Base-by-base conservation (phyloP, 2,797 vertebrate species). In the Acrossocheilus wenchowensis region DNA sequence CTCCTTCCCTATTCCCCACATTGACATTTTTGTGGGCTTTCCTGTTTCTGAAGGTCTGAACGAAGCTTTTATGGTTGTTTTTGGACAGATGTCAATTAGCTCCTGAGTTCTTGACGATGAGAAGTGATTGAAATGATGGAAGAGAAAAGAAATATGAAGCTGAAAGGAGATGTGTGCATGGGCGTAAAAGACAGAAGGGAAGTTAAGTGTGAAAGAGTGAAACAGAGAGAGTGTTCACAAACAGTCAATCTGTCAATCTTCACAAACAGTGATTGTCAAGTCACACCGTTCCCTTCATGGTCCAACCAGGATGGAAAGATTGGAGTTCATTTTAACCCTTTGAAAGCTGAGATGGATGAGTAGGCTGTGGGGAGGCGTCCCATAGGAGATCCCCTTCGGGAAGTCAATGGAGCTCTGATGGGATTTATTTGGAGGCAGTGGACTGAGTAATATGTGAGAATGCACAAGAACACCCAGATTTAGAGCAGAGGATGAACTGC, bases 291-390 rank as follows among this genome's bases (percentile, higher is more conserved):
- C 82, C 71, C 62, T 81, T 86, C 85, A 71, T 80, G 39, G 34
- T 52, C 3, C 34, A 54, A 21, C 71, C 21, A 50, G 30, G 52
- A 66, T 72, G 69, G 41, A 60, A 57, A 83, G 60, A 88, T 5
- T 50, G 62, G 87, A 87, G 15, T 73, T 83, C 12, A 6, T 48
- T 54, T 87, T 86, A 90, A 89, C 88, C 80, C 80, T 88, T 88
- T 81, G 72, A 84, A 89, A 75, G 62, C 71, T 5, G 62, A 88
- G 82, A 84, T 86, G 84, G 88, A 90, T 85, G 84, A 85, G 66
- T 86, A 72, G 83, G 78, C 71, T 73, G 52, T 77, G 14, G 64
- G 26, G 17, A 81, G 48, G 5, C 5, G 14, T n/a, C 60, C 73
- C 50, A 21, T 26, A 2, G 43, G 21, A 45, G 39, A 69, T 74